Conservation (phyloP, 2,797 vertebrate species). For the Mormyrus proboscirostris region DNA sequence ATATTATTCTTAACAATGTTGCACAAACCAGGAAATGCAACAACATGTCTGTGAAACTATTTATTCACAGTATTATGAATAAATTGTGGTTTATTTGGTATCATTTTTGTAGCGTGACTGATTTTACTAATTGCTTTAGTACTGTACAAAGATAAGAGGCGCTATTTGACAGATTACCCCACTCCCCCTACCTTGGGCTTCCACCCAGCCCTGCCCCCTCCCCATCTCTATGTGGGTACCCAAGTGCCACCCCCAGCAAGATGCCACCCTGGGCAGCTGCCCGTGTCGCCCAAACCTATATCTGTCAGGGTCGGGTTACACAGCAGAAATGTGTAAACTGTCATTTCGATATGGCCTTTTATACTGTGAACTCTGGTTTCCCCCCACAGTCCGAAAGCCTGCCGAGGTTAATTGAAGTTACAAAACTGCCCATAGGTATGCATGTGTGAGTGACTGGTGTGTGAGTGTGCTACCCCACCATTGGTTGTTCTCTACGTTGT, state of each 20-base stretch:
- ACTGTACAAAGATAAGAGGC: not conserved
- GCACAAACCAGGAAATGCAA: not conserved
- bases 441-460: not conserved
- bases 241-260: not conserved
- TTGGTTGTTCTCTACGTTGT: not conserved
- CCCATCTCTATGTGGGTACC: not conserved
- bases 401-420: not conserved
- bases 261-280: not conserved
- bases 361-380: not conserved
- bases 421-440: not conserved
- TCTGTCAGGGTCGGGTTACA: not conserved
- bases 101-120: not conserved
- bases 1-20: not conserved
- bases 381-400: not conserved
- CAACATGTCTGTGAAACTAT: not conserved
- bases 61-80: not conserved
- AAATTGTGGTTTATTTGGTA: not conserved
- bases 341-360: not conserved
- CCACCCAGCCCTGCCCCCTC: not conserved
- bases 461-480: not conserved
- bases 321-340: not conserved
- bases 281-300: not conserved
- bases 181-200: not conserved
- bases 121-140: not conserved
- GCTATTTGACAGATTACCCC: not conserved